phyloP scores from a whole-genome alignment of 2,888 invertebrate genomes.

The Rhaphigaster nebulosa region DNA sequence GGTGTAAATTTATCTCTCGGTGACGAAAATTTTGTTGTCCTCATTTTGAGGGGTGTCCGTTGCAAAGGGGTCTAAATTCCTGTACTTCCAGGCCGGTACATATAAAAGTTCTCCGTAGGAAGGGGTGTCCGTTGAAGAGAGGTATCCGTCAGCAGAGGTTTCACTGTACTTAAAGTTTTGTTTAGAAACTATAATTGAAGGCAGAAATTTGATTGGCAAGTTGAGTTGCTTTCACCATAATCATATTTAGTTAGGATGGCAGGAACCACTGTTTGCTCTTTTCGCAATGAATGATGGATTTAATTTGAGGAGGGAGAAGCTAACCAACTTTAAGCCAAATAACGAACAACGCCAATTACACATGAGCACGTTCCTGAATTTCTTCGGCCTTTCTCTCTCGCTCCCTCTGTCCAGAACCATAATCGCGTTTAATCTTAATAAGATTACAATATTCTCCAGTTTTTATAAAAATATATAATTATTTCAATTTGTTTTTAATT shows the following conservation, averaged over 20 bases:
- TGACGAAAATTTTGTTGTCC: too few relatives aligned
- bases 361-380: neutral
- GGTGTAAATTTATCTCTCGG: too few relatives aligned
- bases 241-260: neutral
- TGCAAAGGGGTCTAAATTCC: too few relatives aligned
- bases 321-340: conserved; percentile 18
- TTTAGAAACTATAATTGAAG: neutral
- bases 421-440: neutral
- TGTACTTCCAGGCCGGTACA: too few relatives aligned
- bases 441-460: neutral
- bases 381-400: neutral
- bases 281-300: neutral
- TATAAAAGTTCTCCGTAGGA: too few relatives aligned
- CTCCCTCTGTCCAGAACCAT: neutral
- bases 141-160: too few relatives aligned
- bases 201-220: neutral
- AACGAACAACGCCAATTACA: neutral
- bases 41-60: too few relatives aligned
- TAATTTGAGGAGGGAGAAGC: neutral
- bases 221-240: neutral
- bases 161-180: too few relatives aligned
- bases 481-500: too few relatives aligned
- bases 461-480: too few relatives aligned
- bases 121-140: too few relatives aligned
- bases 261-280: neutral